Percentiles rank a stretch among this genome's conserved stretches.
Evolutionary conservation across 2,113 vertebrate genomes (phyloP).

Genomic region (Nycticryphes semicollaris): DNA sequence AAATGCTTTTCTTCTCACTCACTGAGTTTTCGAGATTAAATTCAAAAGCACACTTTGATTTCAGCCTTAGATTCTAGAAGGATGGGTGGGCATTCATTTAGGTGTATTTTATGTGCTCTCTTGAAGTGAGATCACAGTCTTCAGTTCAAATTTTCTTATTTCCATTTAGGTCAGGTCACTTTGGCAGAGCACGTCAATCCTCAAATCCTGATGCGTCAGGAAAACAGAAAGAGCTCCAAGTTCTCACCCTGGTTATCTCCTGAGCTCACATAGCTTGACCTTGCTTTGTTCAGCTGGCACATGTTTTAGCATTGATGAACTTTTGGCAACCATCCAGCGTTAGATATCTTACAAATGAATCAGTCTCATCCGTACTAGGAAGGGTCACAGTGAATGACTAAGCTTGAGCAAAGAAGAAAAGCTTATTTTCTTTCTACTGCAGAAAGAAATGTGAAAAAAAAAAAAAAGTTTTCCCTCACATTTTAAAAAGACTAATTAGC

Average conservation of each 20-base stretch:
- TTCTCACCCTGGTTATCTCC: constrained; percentile 33
- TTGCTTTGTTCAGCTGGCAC: constrained; percentile 48
- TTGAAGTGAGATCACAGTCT: not conserved
- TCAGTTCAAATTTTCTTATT: constrained; percentile 37
- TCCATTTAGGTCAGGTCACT: constrained; percentile 25
- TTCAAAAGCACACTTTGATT: not conserved
- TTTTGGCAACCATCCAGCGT: not conserved
- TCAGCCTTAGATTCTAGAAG: not conserved
- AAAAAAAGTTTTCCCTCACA: not conserved
- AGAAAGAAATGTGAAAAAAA: not conserved
- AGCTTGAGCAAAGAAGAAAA: not conserved
- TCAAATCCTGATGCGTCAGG: constrained; percentile 10
- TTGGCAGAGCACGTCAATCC: not conserved
- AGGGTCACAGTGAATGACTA: not conserved
- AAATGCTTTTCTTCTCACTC: not conserved
- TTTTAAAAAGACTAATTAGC: constrained; percentile 32
- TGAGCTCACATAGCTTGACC: constrained; percentile 24
- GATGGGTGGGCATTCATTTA: not conserved
- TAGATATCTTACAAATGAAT: constrained; percentile 9
- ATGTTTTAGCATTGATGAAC: not conserved
- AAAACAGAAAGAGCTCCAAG: not conserved
- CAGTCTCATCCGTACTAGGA: not conserved
- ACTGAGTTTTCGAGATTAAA: not conserved
- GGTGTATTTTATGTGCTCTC: not conserved
- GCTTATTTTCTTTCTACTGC: not conserved